Conservation (phyloP, 2,113 vertebrate genomes). For the Siniperca chuatsi region DNA sequence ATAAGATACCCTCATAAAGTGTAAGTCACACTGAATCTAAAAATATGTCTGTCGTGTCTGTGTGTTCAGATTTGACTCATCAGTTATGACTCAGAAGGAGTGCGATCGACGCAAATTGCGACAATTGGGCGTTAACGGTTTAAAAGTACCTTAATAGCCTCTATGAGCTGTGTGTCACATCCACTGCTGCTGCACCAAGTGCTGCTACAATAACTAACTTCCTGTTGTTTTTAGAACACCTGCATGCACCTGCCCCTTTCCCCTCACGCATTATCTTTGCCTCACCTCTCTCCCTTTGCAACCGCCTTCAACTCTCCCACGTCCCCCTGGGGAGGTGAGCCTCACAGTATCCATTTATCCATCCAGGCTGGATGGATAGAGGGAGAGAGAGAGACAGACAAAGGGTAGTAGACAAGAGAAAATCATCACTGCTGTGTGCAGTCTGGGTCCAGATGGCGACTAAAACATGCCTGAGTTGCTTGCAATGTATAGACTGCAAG, state of each 20-base stretch:
- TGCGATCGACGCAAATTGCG: neutral
- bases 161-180: neutral
- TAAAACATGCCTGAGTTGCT: slow-evolving; percentile 14
- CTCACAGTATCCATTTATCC: neutral
- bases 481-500: neutral
- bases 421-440: slow-evolving; percentile 3
- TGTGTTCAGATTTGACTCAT: neutral
- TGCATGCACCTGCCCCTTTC: neutral
- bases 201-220: neutral
- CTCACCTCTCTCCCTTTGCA: neutral
- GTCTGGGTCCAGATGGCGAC: slow-evolving; percentile 23
- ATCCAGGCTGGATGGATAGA: neutral
- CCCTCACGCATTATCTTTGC: neutral
- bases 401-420: neutral
- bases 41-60: neutral
- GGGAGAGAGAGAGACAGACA: neutral
- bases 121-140: neutral
- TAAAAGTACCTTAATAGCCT: neutral
- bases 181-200: neutral
- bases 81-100: neutral
- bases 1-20: neutral
- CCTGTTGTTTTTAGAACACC: neutral
- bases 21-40: neutral
- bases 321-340: neutral
- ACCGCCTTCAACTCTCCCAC: neutral